Conservation (phyloP, 2,113 vertebrate species). For the Neodon shergylaensis region DNA sequence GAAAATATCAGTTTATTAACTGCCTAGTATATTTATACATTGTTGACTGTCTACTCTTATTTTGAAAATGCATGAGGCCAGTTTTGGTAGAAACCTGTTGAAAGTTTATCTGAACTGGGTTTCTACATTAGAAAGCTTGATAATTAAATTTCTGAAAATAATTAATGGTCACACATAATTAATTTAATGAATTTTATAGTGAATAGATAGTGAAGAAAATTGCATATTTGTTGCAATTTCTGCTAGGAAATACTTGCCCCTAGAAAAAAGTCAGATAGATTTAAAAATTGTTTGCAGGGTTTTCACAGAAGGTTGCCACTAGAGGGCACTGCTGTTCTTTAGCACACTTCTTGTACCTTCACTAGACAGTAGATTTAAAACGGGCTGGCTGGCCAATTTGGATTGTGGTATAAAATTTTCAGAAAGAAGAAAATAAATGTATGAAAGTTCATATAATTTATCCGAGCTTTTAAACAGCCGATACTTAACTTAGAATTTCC, state of each 20-base stretch:
- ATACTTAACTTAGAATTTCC: conserved; percentile 13
- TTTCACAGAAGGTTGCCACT: background rate
- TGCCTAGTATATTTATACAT: background rate
- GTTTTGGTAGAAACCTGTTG: background rate
- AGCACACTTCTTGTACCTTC: background rate
- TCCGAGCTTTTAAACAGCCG: conserved; percentile 29
- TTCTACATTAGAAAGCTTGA: conserved; percentile 14
- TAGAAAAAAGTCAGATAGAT: background rate
- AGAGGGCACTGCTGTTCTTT: conserved; percentile 68
- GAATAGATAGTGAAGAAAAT: background rate
- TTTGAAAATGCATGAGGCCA: background rate
- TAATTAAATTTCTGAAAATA: background rate
- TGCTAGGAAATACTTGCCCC: background rate
- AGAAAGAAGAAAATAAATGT: conserved; percentile 40
- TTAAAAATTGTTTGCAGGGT: background rate
- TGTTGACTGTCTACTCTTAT: background rate
- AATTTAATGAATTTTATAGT: background rate
- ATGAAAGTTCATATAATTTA: conserved; percentile 25
- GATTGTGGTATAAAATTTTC: conserved; percentile 32
- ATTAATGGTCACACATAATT: background rate
- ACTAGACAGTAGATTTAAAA: conserved; percentile 9
- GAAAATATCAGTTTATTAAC: background rate
- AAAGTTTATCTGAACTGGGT: background rate
- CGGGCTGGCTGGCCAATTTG: background rate
- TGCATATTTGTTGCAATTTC: background rate